Percentiles rank a stretch among this genome's conserved stretches.
Conservation (phyloP, 2,113 vertebrate species). For the Ellobius talpinus region DNA sequence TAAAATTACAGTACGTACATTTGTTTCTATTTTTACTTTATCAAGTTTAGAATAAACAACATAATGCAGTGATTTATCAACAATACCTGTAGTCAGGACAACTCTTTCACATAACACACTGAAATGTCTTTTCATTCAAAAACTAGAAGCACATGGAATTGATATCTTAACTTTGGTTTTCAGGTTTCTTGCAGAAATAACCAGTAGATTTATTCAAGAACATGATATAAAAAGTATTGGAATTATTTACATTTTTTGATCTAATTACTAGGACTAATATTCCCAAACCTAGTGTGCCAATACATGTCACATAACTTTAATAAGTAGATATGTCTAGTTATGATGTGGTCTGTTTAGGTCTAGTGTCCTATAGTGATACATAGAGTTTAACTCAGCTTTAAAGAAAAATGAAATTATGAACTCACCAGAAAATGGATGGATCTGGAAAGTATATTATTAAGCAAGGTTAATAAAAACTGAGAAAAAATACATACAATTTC, state of each 20-base stretch:
- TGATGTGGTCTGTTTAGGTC: neutral
- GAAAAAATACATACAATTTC: neutral
- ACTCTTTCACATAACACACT: neutral
- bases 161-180: conserved; percentile 21
- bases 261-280: conserved; percentile 56
- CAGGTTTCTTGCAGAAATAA: neutral
- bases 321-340: neutral
- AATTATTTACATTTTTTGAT: conserved; percentile 25
- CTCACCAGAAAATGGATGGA: neutral
- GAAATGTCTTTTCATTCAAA: neutral
- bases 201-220: neutral
- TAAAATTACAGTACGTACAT: neutral
- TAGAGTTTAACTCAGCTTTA: neutral
- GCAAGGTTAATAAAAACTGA: neutral
- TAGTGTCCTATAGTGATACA: neutral
- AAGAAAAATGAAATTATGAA: neutral
- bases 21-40: neutral
- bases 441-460: neutral
- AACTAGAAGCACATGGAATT: neutral
- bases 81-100: neutral
- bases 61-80: conserved; percentile 5
- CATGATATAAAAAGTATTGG: neutral
- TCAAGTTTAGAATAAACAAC: neutral
- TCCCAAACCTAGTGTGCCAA: neutral
- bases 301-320: neutral